Evolutionary conservation across 2,888 invertebrate genomes (phyloP), one percentile per base, ranked within the genome.

Genomic region (Omphaloscelis lunosa): DNA sequence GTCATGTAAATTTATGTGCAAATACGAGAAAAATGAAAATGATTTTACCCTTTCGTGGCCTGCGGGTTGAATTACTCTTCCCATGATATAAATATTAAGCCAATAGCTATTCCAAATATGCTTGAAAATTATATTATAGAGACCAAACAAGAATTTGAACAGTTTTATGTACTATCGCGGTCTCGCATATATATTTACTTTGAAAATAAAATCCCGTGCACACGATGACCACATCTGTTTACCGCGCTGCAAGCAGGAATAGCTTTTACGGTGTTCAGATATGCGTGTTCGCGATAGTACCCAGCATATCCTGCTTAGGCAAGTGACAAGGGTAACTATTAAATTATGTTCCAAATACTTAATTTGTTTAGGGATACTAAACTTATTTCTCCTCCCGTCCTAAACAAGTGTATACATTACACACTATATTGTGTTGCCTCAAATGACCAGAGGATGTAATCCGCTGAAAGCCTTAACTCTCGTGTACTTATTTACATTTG

Each of bases 401-500:
- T 69, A 77, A 82, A 73, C 79, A 80, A 75, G 74, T 82, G 76
- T 65, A 84, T 83, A 85, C 68, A 85, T 88, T 76, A 69, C 53
- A 58, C 58, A 29, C 41, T n/a, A 56, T 71, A 81, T 76, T 80
- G 58, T 77, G 80, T 68, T 68, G 66, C 70, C 72, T 61, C 61
- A 72, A 83, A 86, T 79, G 73, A 29, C 67, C 76, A 41, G 34
- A 69, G 69, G 63, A 45, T 75, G 23, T 87, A 84, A 85, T 80
- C 86, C 88, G 45, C 56, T 65, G 61, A 79, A 83, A 74, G 66
- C 82, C 78, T 79, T 39, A 75, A 70, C 75, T 72, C 73, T 77
- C 67, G n/a, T 73, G 51, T 80, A 77, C 77, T 82, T 89, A 86
- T 89, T 89, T 88, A 84, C 80, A 82, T 83, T 77, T 77, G 65